Evolutionary conservation across 2,797 vertebrate genomes (phyloP), one percentile per base, ranked within the genome.

Genomic region (Linurgus olivaceus): DNA sequence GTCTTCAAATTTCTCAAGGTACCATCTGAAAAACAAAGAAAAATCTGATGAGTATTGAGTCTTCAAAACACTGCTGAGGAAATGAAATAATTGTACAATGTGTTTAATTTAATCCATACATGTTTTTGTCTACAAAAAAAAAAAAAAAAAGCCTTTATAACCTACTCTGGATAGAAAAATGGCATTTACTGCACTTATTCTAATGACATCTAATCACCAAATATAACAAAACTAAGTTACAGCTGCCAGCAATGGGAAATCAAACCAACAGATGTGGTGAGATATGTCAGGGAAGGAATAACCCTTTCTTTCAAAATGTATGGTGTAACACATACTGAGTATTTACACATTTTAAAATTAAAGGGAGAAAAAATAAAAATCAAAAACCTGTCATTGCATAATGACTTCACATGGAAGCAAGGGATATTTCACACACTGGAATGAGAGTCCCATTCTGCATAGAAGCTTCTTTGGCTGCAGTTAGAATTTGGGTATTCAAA

Each of bases 1-100:
- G 93, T 99, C 98, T 97, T 99, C 98, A 97, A 99, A 99, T 97
- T 99, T 99, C 38, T 97, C 84, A 44, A 98, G 98, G 93, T 99
- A 99, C 99, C 99, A 99, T 94, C 99, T 99, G 97, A 79, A 98
- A 97, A 94, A 93, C 74, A 95, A 94, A 71, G 45, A 55, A 17
- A 58, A 86, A 90, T 25, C 11, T 62, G 11, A 52, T 80, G 13
- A 70, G 23, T 15, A 91, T 16, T 9, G 10, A 71, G 19, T 55
- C 62, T 72, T 87, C 54, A 87, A 87, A 93, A 68, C 10, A 2
- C 8, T 86, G 19, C 24, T 10, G 8, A 85, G 13, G 25, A 87
- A 73, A 59, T 59, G 9, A 57, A 61, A 16, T 35, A 65, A 54
- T 31, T 47, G 25, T 65, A 75, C 18, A 62, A 28, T 6, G 6